Conservation (phyloP, 2,797 vertebrate species). For the Amblyopsis hoosieri region DNA sequence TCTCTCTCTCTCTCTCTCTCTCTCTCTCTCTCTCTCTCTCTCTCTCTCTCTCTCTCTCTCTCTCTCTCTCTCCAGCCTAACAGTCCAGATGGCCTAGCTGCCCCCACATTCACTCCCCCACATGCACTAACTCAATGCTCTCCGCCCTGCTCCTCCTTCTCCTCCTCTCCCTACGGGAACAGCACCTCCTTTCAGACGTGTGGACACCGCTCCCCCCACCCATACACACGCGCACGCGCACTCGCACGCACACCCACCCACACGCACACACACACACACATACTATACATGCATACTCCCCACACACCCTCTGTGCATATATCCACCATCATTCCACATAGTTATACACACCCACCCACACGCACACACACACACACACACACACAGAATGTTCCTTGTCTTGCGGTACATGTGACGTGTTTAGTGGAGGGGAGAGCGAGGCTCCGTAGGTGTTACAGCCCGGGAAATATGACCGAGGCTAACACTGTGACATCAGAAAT, state of each 20-base stretch:
- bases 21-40: slow-evolving; percentile 8
- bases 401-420: slow-evolving; percentile 31
- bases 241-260: slow-evolving; percentile 3
- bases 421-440: slow-evolving; percentile 17
- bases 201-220: slow-evolving; percentile 20
- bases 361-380: slow-evolving; percentile 49
- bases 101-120: slow-evolving; percentile 73
- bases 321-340: slow-evolving; percentile 25
- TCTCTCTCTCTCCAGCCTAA: slow-evolving; percentile 68
- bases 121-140: slow-evolving; percentile 62
- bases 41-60: slow-evolving; percentile 12
- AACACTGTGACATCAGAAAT: slow-evolving; percentile 18
- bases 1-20: slow-evolving; percentile 25
- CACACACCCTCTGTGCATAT: slow-evolving; percentile 49
- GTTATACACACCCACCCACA: slow-evolving; percentile 13
- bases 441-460: slow-evolving; percentile 25
- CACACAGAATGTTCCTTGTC: slow-evolving; percentile 50
- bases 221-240: neutral
- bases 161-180: slow-evolving; percentile 58
- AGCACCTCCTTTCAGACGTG: slow-evolving; percentile 58
- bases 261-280: slow-evolving; percentile 12
- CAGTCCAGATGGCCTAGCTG: slow-evolving; percentile 79
- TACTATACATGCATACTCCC: slow-evolving; percentile 33
- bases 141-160: slow-evolving; percentile 51
- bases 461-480: slow-evolving; percentile 28